A percentile compares a stretch with the other conserved stretches of the same genome.
These are phyloP conservation scores for Xenotilapia flavipinnis DNA, from an alignment of 2,113 vertebrate species.

Conservation along the genomic window DNA sequence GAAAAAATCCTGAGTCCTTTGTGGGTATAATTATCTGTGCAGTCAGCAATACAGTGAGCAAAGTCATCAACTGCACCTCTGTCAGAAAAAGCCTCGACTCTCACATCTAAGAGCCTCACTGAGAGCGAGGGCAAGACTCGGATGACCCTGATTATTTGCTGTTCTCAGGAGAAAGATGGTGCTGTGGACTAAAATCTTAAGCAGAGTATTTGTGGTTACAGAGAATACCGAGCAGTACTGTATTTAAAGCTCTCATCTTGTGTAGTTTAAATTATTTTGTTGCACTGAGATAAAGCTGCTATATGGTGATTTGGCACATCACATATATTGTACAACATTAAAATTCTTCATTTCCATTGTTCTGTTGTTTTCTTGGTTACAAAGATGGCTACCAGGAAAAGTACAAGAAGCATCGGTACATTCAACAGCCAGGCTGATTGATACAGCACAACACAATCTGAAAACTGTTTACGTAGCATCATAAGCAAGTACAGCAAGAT, in stretches of 20 bases:
- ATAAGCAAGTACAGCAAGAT: neutral
- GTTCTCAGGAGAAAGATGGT: neutral
- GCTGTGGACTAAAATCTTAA: neutral
- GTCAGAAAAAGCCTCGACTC: neutral
- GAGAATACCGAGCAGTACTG: neutral
- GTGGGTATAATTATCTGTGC: neutral
- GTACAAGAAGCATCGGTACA: neutral
- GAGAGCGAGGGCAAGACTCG: neutral
- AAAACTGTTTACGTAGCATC: neutral
- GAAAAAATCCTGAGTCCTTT: neutral
- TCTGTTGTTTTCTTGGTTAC: neutral
- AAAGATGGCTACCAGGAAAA: neutral
- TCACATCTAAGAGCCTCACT: neutral
- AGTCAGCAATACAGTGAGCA: neutral
- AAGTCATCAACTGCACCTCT: neutral
- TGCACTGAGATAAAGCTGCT: conserved; percentile 19
- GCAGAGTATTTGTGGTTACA: neutral
- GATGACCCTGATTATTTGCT: conserved; percentile 7
- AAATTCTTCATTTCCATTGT: neutral
- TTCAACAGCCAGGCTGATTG: neutral
- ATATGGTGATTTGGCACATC: conserved; percentile 2
- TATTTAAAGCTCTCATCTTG: neutral
- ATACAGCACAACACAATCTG: neutral
- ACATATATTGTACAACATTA: neutral
- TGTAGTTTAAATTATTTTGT: neutral